Percentiles rank a stretch among this genome's conserved stretches.
Evolutionary conservation across 2,888 invertebrate genomes (phyloP).

Genomic region (Temnothorax rugatulus): DNA sequence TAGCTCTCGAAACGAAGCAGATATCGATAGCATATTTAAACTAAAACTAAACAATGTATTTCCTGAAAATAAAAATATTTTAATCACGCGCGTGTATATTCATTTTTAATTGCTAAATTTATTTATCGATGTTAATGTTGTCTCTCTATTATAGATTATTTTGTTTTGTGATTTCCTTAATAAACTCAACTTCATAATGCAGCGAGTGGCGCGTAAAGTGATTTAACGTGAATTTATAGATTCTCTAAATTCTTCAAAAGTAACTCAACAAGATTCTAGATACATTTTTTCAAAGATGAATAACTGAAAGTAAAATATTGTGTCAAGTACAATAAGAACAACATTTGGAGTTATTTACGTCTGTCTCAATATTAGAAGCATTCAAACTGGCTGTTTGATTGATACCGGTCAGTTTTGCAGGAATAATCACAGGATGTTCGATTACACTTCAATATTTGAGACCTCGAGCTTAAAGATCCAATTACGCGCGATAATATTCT

Average conservation of each 20-base stretch:
- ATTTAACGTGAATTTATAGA: not conserved
- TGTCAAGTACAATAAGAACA: not conserved
- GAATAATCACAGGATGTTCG: not conserved
- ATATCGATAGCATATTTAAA: not conserved
- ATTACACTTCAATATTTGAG: constrained; percentile 27
- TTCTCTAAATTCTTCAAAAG: not conserved
- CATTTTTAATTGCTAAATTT: not conserved
- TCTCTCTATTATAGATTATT: not conserved
- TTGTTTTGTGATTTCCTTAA: not conserved
- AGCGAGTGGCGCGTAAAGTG: not conserved
- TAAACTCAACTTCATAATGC: not conserved
- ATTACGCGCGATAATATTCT: constrained; percentile 43
- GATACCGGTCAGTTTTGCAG: not conserved
- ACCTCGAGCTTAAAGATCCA: constrained; percentile 32
- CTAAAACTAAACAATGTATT: not conserved
- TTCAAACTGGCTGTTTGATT: not conserved
- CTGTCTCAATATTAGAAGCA: not conserved
- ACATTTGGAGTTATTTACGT: not conserved
- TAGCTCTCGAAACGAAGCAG: not conserved
- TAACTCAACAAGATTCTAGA: not conserved
- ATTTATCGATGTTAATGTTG: not conserved
- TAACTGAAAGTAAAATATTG: not conserved
- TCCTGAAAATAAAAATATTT: not conserved
- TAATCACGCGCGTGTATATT: not conserved
- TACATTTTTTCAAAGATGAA: not conserved